A percentile compares a stretch with the other conserved stretches of the same genome.
These are phyloP conservation scores for Laupala kohalensis DNA, from an alignment of 1,140 invertebrate species.

Conservation along the genomic window DNA sequence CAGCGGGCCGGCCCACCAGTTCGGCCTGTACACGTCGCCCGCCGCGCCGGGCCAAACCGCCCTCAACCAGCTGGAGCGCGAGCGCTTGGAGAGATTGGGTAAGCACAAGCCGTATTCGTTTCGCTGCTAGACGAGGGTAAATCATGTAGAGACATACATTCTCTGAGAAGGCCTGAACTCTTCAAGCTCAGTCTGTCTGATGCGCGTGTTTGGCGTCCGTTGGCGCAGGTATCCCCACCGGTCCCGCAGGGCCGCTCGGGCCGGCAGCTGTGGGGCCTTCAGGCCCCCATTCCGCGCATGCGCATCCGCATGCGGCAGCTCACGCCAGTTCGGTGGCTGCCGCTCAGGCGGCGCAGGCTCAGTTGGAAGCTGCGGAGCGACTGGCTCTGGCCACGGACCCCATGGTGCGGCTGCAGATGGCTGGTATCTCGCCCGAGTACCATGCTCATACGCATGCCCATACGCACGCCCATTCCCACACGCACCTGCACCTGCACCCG, in stretches of 20 bases:
- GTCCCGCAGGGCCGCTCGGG: slow-evolving; percentile 17
- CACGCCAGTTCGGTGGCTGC: slow-evolving; percentile 5
- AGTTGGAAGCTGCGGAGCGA: slow-evolving; percentile 42
- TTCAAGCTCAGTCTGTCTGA: not conserved
- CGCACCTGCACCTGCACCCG: slow-evolving; percentile 73
- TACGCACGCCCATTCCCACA: slow-evolving; percentile 62
- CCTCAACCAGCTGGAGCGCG: slow-evolving; percentile 70
- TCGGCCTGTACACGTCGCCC: slow-evolving; percentile 40
- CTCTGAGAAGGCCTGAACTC: not conserved
- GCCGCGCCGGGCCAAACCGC: slow-evolving; percentile 31
- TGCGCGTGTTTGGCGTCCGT: not conserved
- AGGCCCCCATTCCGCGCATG: slow-evolving; percentile 9
- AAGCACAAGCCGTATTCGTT: too few relatives aligned
- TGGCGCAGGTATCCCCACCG: slow-evolving; percentile 12
- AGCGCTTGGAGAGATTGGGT: slow-evolving; percentile 69
- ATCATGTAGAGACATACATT: not conserved
- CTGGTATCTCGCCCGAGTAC: slow-evolving; percentile 65
- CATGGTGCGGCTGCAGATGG: slow-evolving; percentile 70
- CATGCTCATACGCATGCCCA: slow-evolving; percentile 73
- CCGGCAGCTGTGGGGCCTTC: slow-evolving; percentile 7
- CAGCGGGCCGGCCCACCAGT: slow-evolving; percentile 35
- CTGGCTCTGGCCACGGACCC: slow-evolving; percentile 57
- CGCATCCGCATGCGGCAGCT: slow-evolving; percentile 4
- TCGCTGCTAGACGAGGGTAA: too few relatives aligned
- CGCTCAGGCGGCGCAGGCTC: slow-evolving; percentile 18